These are phyloP conservation scores for Hippocampus kuda DNA, from an alignment of 2,797 vertebrate species.

Conservation along the genomic window DNA sequence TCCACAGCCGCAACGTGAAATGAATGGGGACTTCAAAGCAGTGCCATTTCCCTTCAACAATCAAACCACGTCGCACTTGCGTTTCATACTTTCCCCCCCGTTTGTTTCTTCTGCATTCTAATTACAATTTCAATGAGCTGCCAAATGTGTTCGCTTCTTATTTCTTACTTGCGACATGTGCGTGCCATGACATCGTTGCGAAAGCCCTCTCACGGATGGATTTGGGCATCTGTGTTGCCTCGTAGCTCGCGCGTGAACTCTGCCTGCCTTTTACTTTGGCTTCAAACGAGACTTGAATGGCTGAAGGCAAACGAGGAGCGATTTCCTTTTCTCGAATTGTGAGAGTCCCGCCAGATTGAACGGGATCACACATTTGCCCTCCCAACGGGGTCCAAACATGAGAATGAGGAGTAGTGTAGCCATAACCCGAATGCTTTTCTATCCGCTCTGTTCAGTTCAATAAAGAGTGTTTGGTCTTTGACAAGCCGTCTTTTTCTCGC, in stretches of 20 bases:
- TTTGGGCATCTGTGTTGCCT: constrained; percentile 20
- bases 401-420: constrained; percentile 22
- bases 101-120: constrained; percentile 22
- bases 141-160: constrained; percentile 33
- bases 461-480: constrained; percentile 65
- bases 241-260: constrained; percentile 28
- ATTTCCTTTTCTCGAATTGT: constrained; percentile 24
- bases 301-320: constrained; percentile 14
- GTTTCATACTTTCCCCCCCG: constrained; percentile 14
- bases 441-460: constrained; percentile 54
- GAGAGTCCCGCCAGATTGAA: constrained; percentile 13
- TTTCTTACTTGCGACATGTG: constrained; percentile 25
- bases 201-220: constrained; percentile 12
- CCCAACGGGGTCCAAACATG: constrained; percentile 25
- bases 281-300: constrained; percentile 38
- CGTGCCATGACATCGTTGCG: constrained; percentile 12
- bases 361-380: constrained; percentile 2
- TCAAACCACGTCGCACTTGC: not conserved
- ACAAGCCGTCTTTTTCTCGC: constrained; percentile 18
- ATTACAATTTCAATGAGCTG: constrained; percentile 24
- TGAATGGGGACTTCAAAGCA: constrained; percentile 8
- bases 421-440: constrained; percentile 42
- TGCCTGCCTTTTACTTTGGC: constrained; percentile 42
- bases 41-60: constrained; percentile 23
- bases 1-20: constrained; percentile 15